Percentiles rank a stretch among this genome's conserved stretches.
phyloP scores from a whole-genome alignment of 2,888 invertebrate genomes.

The Sylvicola fuscatus region DNA sequence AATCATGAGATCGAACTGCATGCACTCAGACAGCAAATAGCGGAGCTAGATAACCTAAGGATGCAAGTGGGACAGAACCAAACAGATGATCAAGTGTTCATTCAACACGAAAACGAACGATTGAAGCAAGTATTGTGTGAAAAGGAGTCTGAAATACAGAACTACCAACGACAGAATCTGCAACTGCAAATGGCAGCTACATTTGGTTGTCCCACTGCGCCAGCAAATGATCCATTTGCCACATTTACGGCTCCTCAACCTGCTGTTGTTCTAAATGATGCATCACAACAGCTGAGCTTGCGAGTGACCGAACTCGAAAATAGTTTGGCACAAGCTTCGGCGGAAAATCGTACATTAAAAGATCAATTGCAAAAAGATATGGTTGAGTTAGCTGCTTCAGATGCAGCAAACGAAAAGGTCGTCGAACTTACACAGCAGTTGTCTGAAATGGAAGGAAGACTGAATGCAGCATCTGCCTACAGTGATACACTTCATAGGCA shows the following conservation, averaged over 20 bases:
- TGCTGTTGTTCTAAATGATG: constrained; percentile 2
- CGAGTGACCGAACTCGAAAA: no score
- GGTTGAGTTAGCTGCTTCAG: no score
- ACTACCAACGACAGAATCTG: constrained; percentile 20
- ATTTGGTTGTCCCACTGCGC: constrained; percentile 6
- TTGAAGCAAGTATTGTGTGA: constrained; percentile 29
- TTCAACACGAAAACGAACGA: constrained; percentile 34
- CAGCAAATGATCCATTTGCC: constrained; percentile 7
- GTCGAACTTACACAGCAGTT: no score
- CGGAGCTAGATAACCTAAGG: constrained; percentile 19
- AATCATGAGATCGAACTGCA: constrained; percentile 22
- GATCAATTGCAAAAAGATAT: no score
- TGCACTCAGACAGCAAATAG: constrained; percentile 17
- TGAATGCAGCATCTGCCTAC: no score
- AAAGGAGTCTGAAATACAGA: constrained; percentile 29
- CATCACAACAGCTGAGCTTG: constrained; percentile 6
- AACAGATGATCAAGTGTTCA: constrained; percentile 25
- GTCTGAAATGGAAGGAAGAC: no score
- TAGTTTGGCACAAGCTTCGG: no score
- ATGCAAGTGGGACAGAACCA: constrained; percentile 24
- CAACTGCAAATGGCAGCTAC: constrained; percentile 17
- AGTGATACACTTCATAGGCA: no score
- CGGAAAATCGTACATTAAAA: no score
- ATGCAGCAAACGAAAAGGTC: no score
- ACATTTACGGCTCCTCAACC: not conserved